These are phyloP conservation scores for Drosophila eugracilis DNA, from an alignment of 1,140 invertebrate genomes.

Conservation along the genomic window DNA sequence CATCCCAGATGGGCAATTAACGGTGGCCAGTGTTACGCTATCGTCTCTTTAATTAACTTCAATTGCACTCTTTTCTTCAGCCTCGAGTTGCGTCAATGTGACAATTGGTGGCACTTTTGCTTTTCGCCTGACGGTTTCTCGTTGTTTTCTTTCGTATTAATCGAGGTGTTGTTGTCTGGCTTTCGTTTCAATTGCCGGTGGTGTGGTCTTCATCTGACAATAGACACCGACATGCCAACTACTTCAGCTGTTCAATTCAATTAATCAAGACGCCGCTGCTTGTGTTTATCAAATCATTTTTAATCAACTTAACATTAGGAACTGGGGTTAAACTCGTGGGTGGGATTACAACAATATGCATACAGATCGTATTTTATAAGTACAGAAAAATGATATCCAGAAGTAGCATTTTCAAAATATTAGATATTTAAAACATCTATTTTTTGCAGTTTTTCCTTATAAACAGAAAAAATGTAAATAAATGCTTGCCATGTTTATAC, in stretches of 20 bases:
- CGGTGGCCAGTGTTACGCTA: slow-evolving; percentile 54
- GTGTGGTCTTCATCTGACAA: slow-evolving; percentile 3
- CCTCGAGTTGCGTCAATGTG: slow-evolving; percentile 70
- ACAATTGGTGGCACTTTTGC: slow-evolving; percentile 71
- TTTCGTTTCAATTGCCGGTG: slow-evolving; percentile 43
- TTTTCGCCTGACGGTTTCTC: slow-evolving; percentile 22
- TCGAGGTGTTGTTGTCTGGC: slow-evolving; percentile 43
- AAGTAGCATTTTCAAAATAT: too few relatives aligned
- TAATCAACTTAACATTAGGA: slow-evolving; percentile 19
- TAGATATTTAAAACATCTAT: too few relatives aligned
- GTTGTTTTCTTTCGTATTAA: slow-evolving; percentile 40
- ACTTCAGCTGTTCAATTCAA: slow-evolving; percentile 49
- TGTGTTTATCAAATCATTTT: slow-evolving; percentile 42
- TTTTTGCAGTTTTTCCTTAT: too few relatives aligned
- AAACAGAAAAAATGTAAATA: too few relatives aligned
- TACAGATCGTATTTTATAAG: too few relatives aligned
- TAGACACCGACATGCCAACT: slow-evolving; percentile 5
- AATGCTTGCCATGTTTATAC: not conserved
- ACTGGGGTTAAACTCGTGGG: not conserved
- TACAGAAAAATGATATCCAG: too few relatives aligned
- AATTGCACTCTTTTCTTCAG: slow-evolving; percentile 50
- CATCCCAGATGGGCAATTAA: slow-evolving; percentile 54
- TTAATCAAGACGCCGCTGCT: slow-evolving; percentile 18
- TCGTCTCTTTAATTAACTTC: slow-evolving; percentile 75
- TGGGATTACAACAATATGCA: not conserved